Evolutionary conservation across 2,113 vertebrate genomes (phyloP).

Genomic region (Eulacestoma nigropectus): DNA sequence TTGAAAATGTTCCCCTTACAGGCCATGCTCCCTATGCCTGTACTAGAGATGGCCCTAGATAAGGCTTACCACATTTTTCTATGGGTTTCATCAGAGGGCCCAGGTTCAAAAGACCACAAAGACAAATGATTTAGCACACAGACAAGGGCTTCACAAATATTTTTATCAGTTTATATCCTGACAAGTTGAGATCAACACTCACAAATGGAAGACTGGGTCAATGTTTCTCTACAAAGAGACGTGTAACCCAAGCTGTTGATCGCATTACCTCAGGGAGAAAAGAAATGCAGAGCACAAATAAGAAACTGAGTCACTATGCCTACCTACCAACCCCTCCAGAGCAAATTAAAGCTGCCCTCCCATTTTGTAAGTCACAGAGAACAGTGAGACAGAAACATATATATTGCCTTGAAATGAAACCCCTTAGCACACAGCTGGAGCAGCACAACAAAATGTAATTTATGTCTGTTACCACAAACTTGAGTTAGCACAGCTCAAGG

Average conservation of each 20-base stretch:
- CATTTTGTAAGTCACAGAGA: background rate
- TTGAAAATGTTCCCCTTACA: background rate
- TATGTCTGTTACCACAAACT: background rate
- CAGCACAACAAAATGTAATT: background rate
- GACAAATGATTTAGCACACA: background rate
- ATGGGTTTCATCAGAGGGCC: background rate
- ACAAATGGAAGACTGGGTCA: background rate
- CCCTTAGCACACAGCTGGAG: background rate
- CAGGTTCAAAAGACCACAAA: background rate
- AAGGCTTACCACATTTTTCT: background rate
- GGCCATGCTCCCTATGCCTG: background rate
- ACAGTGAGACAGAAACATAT: background rate
- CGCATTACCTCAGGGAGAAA: background rate
- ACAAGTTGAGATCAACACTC: background rate
- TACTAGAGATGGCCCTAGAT: background rate
- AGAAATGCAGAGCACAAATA: background rate
- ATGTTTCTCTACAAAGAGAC: background rate
- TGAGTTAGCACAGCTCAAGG: background rate
- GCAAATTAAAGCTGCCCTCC: background rate
- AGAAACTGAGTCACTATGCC: background rate
- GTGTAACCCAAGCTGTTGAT: background rate
- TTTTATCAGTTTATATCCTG: background rate
- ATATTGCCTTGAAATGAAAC: background rate
- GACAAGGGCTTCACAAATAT: background rate
- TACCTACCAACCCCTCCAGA: background rate